Evolutionary conservation across 2,113 vertebrate species (phyloP), one percentile per base, ranked within the genome.

Genomic region (Ophthalmolycus amberensis): DNA sequence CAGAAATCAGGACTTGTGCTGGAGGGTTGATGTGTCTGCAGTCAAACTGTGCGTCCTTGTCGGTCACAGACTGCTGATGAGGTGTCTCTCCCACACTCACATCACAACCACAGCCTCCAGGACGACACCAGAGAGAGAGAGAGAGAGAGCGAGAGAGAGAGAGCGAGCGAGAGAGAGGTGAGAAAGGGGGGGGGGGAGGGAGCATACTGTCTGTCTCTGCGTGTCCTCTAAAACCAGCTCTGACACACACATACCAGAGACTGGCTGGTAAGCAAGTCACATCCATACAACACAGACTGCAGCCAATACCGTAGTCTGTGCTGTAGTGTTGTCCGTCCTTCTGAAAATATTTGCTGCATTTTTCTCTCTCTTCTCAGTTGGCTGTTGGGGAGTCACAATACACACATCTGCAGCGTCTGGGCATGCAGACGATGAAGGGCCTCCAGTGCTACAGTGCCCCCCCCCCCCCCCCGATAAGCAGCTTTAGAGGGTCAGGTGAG

Each of bases 21-120:
- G 87, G 54, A 77, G 90, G 89, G 71, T 63, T 82, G 80, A 81
- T 29, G 77, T 91, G 89, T 93, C 90, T 90, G 85, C 88, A 92
- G 89, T 91, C 87, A 90, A 84, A 88, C 83, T 88, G 90, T 58
- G 86, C 87, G 90, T 92, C 89, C 91, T 93, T 91, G 86, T 90
- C 88, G 80, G 80, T 84, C 89, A 89, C 84, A 85, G 88, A 92
- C 92, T 90, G 85, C 90, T 92, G 90, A 94, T 93, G 86, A 90
- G 84, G 78, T 75, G 80, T 89, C 88, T 88, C 83, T 91, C 78
- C 77, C 74, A 88, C 90, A 88, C 85, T 93, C 88, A 77, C 14
- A 93, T 93, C 89, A 90, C 80, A 64, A 59, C 63, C 85, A 77
- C 79, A 75, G 83, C 85, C 59, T 71, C 71, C 59, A 60, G 44